Evolutionary conservation across 2,888 invertebrate genomes (phyloP).

Genomic region (Teinopalpus imperialis): DNA sequence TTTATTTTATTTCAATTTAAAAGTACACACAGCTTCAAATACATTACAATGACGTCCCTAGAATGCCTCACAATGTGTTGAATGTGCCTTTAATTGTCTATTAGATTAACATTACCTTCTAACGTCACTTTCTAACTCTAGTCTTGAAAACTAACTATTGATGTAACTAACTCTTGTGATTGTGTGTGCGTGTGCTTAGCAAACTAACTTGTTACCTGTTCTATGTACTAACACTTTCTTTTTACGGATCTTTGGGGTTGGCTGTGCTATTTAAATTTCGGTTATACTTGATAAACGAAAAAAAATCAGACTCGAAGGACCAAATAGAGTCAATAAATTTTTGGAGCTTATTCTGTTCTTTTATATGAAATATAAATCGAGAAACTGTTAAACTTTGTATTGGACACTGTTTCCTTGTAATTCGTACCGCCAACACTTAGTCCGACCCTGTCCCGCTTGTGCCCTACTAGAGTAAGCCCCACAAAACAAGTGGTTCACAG

Average conservation of each 20-base stretch:
- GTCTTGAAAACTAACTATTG: not conserved
- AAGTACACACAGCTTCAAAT: slow-evolving; percentile 23
- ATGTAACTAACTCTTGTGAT: slow-evolving; percentile 3
- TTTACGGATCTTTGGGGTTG: slow-evolving; percentile 27
- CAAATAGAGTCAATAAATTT: too few relatives aligned
- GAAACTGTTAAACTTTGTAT: too few relatives aligned
- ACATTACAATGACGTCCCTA: slow-evolving; percentile 5
- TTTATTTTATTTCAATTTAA: too few relatives aligned
- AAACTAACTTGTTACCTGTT: slow-evolving; percentile 22
- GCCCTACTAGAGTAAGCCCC: slow-evolving; percentile 78
- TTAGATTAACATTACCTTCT: not conserved
- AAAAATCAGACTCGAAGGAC: not conserved
- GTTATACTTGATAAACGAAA: not conserved
- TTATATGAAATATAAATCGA: too few relatives aligned
- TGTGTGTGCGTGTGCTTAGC: slow-evolving; percentile 24
- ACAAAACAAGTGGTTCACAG: slow-evolving; percentile 76
- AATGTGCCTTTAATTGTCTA: slow-evolving; percentile 12
- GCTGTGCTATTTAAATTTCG: slow-evolving; percentile 16
- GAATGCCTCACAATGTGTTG: slow-evolving; percentile 17
- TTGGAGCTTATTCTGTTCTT: too few relatives aligned
- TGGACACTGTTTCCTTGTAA: too few relatives aligned
- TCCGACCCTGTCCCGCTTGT: slow-evolving; percentile 70
- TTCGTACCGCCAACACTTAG: slow-evolving; percentile 48
- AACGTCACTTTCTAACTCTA: slow-evolving; percentile 4
- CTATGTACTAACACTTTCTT: slow-evolving; percentile 27